These are phyloP conservation scores for Gobiocypris rarus DNA, from an alignment of 2,113 vertebrate species.

Conservation along the genomic window DNA sequence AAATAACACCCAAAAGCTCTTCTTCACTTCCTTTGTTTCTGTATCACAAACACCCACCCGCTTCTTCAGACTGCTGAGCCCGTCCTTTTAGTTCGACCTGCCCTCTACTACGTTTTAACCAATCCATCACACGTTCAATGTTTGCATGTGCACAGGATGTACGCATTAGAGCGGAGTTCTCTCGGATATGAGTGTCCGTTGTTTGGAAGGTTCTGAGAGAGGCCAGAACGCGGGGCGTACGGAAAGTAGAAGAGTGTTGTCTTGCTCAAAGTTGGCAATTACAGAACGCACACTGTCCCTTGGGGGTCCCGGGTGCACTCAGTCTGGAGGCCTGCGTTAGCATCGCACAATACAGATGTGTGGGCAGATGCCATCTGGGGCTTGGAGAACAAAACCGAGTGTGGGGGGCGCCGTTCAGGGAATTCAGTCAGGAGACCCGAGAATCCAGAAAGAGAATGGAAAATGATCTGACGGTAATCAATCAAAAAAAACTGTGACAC, in stretches of 20 bases:
- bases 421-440: constrained; percentile 67
- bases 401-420: constrained; percentile 58
- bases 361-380: constrained; percentile 95
- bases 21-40: constrained; percentile 76
- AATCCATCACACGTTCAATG: constrained; percentile 32
- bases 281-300: constrained; percentile 34
- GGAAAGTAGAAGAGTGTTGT: background rate
- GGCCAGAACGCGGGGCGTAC: background rate
- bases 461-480: constrained; percentile 89
- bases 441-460: constrained; percentile 74
- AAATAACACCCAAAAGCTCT: constrained; percentile 54
- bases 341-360: constrained; percentile 86
- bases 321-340: constrained; percentile 72
- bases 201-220: constrained; percentile 6
- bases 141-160: background rate
- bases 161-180: background rate
- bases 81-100: constrained; percentile 67
- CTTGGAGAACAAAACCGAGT: constrained; percentile 83
- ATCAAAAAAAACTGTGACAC: constrained; percentile 89
- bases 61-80: constrained; percentile 73
- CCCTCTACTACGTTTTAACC: constrained; percentile 62
- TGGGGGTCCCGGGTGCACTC: constrained; percentile 38
- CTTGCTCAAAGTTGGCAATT: constrained; percentile 39
- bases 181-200: background rate
- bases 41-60: constrained; percentile 76